Evolutionary conservation across 1,140 invertebrate species (phyloP).

Genomic region (Drosophila gunungcola): DNA sequence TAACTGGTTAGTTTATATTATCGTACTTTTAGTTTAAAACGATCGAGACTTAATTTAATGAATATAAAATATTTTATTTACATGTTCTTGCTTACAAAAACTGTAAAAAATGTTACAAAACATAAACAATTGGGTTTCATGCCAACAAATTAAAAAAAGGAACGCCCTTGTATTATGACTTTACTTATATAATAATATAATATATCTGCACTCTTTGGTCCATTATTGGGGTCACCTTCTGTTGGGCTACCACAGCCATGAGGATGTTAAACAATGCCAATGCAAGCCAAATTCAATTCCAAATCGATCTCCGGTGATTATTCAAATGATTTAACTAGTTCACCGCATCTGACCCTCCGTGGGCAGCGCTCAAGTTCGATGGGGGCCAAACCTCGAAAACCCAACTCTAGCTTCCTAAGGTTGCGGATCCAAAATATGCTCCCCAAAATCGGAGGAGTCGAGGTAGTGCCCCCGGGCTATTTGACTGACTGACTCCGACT

Average conservation of each 20-base stretch:
- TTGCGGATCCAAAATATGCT: constrained; percentile 26
- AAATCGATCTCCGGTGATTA: constrained; percentile 45
- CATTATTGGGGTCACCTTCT: constrained; percentile 31
- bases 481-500: constrained; percentile 40
- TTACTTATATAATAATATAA: background rate
- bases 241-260: constrained; percentile 28
- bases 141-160: no score
- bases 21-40: no score
- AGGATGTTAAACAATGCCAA: constrained; percentile 18
- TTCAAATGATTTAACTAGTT: constrained; percentile 62
- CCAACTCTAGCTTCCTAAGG: constrained; percentile 32
- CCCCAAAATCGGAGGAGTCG: constrained; percentile 27
- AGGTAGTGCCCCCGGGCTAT: constrained; percentile 32
- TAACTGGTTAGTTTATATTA: no score
- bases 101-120: no score
- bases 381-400: constrained; percentile 37
- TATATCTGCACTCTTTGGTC: background rate
- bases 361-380: constrained; percentile 38
- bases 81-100: no score
- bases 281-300: constrained; percentile 53
- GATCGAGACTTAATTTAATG: no score
- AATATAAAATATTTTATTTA: no score
- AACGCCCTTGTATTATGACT: background rate
- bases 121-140: background rate
- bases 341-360: constrained; percentile 52